Conservation (phyloP, 2,888 invertebrate species). For the Sphaeridia pumilis region DNA sequence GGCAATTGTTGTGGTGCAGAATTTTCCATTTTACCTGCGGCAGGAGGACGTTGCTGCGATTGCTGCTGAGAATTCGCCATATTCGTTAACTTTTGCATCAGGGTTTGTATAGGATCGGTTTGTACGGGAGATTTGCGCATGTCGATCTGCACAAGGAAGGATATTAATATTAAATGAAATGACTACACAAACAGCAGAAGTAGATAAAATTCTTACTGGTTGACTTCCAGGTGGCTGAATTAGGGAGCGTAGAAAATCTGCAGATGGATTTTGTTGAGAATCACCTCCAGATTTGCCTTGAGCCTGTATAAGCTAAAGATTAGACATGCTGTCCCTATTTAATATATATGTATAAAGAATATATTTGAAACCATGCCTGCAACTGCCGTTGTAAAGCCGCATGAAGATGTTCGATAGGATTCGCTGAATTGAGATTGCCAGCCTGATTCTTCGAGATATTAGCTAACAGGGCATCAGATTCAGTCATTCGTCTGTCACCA, state of each 20-base stretch:
- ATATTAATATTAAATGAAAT: neutral
- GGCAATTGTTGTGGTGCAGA: slow-evolving; percentile 1
- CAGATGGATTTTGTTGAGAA: slow-evolving; percentile 7
- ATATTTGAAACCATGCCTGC: too few relatives aligned
- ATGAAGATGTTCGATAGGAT: slow-evolving; percentile 32
- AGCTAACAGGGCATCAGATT: slow-evolving; percentile 12
- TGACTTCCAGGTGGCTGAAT: slow-evolving; percentile 6
- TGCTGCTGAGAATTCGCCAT: slow-evolving; percentile 31
- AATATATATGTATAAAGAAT: too few relatives aligned
- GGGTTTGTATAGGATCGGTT: slow-evolving; percentile 38
- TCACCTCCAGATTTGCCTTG: too few relatives aligned
- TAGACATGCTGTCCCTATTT: neutral
- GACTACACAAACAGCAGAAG: neutral
- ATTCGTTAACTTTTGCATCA: slow-evolving; percentile 41
- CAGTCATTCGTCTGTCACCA: slow-evolving; percentile 3
- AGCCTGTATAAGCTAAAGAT: neutral
- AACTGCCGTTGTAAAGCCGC: slow-evolving; percentile 30
- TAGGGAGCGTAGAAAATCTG: slow-evolving; percentile 10
- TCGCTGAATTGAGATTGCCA: slow-evolving; percentile 21
- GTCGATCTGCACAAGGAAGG: neutral
- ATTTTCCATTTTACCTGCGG: slow-evolving; percentile 7
- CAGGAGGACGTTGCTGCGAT: slow-evolving; percentile 17
- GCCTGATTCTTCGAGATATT: slow-evolving; percentile 32
- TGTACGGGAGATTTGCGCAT: slow-evolving; percentile 9
- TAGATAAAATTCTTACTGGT: neutral